A percentile compares a stretch with the other conserved stretches of the same genome.
These are phyloP conservation scores for Oncopodura yosiiana DNA, from an alignment of 1,140 invertebrate species.

Conservation along the genomic window DNA sequence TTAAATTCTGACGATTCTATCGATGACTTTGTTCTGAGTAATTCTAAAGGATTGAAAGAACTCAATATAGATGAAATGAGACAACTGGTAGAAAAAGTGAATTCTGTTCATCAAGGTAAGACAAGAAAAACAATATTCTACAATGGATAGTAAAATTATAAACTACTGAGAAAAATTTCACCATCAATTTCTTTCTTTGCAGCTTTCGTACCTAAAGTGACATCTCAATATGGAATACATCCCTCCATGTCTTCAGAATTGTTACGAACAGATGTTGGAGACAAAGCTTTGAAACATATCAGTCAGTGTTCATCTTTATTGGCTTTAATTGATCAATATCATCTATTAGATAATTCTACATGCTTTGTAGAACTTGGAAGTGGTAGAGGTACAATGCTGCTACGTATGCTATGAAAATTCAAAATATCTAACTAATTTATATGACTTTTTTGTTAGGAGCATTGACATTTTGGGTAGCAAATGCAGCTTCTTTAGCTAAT, in stretches of 20 bases:
- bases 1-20: conserved; percentile 49
- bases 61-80: conserved; percentile 39
- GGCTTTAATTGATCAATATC: conserved; percentile 48
- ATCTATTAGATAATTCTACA: conserved; percentile 48
- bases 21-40: conserved; percentile 20
- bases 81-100: conserved; percentile 43
- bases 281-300: conserved; percentile 55
- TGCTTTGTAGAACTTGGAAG: conserved; percentile 77
- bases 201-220: conserved; percentile 2
- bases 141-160: conserved; percentile 8
- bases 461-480: conserved; percentile 61
- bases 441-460: conserved; percentile 45
- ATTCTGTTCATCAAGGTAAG: conserved; percentile 41
- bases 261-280: conserved; percentile 50
- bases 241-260: conserved; percentile 46
- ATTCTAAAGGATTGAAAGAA: conserved; percentile 38
- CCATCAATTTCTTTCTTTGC: neutral
- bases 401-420: conserved; percentile 1
- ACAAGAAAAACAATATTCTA: conserved; percentile 17
- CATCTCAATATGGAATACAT: conserved; percentile 31
- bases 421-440: neutral
- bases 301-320: conserved; percentile 59
- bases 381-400: conserved; percentile 58
- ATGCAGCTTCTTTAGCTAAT: conserved; percentile 38
- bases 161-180: conserved; percentile 4